phyloP scores from a whole-genome alignment of 2,113 vertebrate genomes.

The Lamprologus ornatipinnis region DNA sequence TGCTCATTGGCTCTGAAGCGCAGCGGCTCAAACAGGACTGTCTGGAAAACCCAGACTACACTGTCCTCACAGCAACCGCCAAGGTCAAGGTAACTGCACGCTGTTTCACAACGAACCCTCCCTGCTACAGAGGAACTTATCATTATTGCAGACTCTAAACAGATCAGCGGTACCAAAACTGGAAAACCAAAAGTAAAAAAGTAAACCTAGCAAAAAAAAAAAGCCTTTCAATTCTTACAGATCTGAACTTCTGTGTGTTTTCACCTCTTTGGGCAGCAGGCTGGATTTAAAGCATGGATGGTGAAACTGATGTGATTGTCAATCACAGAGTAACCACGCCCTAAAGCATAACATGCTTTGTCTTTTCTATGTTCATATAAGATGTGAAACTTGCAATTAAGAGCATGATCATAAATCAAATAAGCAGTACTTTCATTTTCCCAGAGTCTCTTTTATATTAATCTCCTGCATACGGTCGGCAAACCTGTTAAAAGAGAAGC shows the following conservation, averaged over 20 bases:
- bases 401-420: not conserved
- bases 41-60: constrained; percentile 88
- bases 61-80: constrained; percentile 88
- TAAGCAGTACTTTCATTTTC: not conserved
- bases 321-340: not conserved
- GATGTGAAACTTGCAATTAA: not conserved
- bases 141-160: not conserved
- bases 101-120: not conserved
- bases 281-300: not conserved
- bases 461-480: not conserved
- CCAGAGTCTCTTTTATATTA: not conserved
- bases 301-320: not conserved
- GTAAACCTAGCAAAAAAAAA: not conserved
- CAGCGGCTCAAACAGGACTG: constrained; percentile 87
- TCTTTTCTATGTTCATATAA: not conserved
- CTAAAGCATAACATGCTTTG: not conserved
- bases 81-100: constrained; percentile 82
- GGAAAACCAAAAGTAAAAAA: not conserved
- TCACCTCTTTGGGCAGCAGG: not conserved
- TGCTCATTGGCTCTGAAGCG: constrained; percentile 85
- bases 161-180: not conserved
- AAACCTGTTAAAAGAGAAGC: not conserved
- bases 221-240: not conserved
- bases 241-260: not conserved
- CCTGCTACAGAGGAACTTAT: not conserved